Evolutionary conservation across 2,113 vertebrate genomes (phyloP).

Genomic region (Tachysurus vachellii): DNA sequence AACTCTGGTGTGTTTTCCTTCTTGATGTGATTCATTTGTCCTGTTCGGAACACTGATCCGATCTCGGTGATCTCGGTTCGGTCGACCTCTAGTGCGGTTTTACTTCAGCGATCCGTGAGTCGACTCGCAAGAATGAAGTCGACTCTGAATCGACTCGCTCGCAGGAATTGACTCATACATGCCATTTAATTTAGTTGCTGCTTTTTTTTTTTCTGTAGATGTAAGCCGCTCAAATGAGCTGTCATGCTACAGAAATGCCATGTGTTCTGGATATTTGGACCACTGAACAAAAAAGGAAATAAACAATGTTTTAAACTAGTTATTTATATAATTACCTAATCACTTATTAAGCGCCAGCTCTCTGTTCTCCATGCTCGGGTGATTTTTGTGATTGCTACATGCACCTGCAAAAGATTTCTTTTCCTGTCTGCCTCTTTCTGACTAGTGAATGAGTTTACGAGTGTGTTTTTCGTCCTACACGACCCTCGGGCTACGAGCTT

Average conservation of each 20-base stretch:
- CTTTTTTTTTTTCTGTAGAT: background rate
- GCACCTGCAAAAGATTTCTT: conserved; percentile 14
- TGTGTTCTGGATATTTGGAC: conserved; percentile 10
- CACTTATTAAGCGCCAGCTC: conserved; percentile 11
- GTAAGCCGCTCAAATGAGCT: background rate
- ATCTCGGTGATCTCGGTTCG: background rate
- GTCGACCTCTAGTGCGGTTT: background rate
- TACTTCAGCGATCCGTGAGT: background rate
- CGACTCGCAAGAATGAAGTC: background rate
- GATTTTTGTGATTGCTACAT: background rate
- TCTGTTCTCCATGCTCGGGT: conserved; percentile 13
- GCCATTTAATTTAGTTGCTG: background rate
- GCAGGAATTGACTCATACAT: background rate
- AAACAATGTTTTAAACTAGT: background rate
- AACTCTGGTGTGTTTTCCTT: background rate
- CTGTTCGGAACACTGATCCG: background rate
- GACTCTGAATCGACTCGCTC: background rate
- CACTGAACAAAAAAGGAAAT: conserved; percentile 22
- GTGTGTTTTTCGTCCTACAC: background rate
- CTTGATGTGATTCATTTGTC: background rate
- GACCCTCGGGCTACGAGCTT: background rate
- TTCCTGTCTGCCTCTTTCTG: background rate
- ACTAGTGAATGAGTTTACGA: conserved; percentile 11
- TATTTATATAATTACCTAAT: conserved; percentile 31
- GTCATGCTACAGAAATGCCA: conserved; percentile 13